Conservation (phyloP, 2,113 vertebrate genomes). For the Larimichthys crocea region DNA sequence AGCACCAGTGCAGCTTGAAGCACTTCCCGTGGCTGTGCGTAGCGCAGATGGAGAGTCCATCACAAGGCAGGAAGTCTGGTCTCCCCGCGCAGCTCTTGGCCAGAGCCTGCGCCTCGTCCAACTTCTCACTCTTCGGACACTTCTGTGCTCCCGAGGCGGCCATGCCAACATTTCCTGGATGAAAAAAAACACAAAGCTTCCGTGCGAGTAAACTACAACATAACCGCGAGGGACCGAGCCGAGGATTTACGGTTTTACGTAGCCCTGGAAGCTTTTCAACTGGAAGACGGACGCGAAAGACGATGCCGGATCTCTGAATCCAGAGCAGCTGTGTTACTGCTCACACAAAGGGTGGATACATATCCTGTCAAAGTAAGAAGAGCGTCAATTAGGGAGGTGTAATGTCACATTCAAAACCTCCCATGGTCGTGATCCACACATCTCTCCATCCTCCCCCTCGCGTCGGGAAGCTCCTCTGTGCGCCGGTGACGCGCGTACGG, state of each 20-base stretch:
- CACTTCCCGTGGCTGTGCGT: slow-evolving; percentile 99
- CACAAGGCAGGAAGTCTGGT: slow-evolving; percentile 98
- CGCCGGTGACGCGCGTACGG: slow-evolving; percentile 69
- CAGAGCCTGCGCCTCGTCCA: slow-evolving; percentile 96
- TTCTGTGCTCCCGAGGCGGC: slow-evolving; percentile 86
- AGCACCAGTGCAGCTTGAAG: slow-evolving; percentile 99
- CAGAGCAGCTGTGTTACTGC: slow-evolving; percentile 35
- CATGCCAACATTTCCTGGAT: slow-evolving; percentile 80
- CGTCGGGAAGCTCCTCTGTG: slow-evolving; percentile 71
- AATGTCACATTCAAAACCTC: slow-evolving; percentile 38
- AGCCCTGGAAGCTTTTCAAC: slow-evolving; percentile 44
- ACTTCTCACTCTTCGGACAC: slow-evolving; percentile 90
- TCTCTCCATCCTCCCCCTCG: slow-evolving; percentile 61
- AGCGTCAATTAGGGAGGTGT: slow-evolving; percentile 11
- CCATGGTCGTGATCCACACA: slow-evolving; percentile 55
- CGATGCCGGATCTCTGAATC: slow-evolving; percentile 33
- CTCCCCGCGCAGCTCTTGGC: slow-evolving; percentile 96
- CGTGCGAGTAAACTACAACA: slow-evolving; percentile 57
- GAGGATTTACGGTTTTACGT: slow-evolving; percentile 49
- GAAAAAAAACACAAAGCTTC: slow-evolving; percentile 25
- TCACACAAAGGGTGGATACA: slow-evolving; percentile 15
- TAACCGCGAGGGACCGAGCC: slow-evolving; percentile 37
- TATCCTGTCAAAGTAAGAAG: slow-evolving; percentile 38
- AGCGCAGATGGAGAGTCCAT: slow-evolving; percentile 96
- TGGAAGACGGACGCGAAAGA: slow-evolving; percentile 26